phyloP scores from a whole-genome alignment of 1,140 invertebrate species.

The Gonioctena quinquepunctata region DNA sequence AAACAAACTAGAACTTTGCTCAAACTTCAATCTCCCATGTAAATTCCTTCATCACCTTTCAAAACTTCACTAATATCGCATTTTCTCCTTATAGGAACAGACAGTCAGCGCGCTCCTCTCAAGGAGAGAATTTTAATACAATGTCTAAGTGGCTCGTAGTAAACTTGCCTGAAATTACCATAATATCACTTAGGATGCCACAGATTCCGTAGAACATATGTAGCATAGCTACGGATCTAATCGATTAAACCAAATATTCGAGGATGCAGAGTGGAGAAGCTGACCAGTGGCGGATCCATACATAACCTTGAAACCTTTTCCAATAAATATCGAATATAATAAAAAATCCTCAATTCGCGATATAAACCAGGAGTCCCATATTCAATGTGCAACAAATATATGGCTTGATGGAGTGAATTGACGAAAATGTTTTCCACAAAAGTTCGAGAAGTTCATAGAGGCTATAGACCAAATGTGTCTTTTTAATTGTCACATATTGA shows the following conservation, averaged over 20 bases:
- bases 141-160: neutral
- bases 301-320: too few relatives aligned
- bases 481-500: too few relatives aligned
- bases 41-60: neutral
- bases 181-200: constrained; percentile 10
- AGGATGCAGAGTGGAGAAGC: neutral
- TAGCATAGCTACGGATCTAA: constrained; percentile 3
- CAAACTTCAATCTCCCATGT: too few relatives aligned
- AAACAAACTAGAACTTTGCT: too few relatives aligned
- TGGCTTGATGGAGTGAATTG: too few relatives aligned
- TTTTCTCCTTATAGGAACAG: neutral
- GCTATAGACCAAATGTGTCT: too few relatives aligned
- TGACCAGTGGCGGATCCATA: neutral
- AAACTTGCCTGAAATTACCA: constrained; percentile 7
- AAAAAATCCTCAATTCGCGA: too few relatives aligned
- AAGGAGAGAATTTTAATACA: neutral
- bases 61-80: neutral
- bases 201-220: constrained; percentile 5
- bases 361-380: too few relatives aligned
- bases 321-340: too few relatives aligned
- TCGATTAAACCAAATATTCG: neutral
- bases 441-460: too few relatives aligned
- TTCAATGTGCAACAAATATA: too few relatives aligned
- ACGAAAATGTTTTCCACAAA: too few relatives aligned
- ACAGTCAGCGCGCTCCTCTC: neutral